Base-by-base conservation (phyloP, 2,113 vertebrate genomes). In the Hippocampus barbouri region DNA sequence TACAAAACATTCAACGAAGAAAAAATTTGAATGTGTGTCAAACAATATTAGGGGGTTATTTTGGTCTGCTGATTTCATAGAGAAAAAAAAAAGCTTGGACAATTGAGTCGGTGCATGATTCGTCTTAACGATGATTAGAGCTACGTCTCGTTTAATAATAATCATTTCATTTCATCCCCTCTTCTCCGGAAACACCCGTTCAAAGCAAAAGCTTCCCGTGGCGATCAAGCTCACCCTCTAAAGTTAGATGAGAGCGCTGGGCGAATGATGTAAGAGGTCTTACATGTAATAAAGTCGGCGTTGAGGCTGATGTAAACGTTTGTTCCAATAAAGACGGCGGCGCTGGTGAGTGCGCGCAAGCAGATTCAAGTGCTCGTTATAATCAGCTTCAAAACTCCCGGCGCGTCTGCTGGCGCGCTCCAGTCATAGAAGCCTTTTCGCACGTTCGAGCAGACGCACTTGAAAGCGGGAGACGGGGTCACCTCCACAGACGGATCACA, bases 301-400 rank as follows among this genome's bases (percentile, higher is more conserved):
- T 15, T 60, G 80, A 71, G 74, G 86, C 86, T 91, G 89, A 89
- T 91, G 89, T 85, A 87, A 91, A 89, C 79, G 86, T 87, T 89
- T 87, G 87, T 89, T 89, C 86, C 79, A 89, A 90, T 90, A 86
- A 88, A 87, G 86, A 87, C 65, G 75, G 69, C 61, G 59, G 78
- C 71, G 83, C 81, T 78, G 78, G 71, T 72, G 83, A 79, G 72
- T 70, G 81, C 70, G 85, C 69, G 78, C 74, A 75, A 83, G 87
- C 79, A 83, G 79, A 88, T 89, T 80, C 85, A 89, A 86, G 85
- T 88, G 89, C 88, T 89, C 69, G 85, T 89, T 88, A 86, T 82
- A 88, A 89, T 89, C 85, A 88, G 78, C 75, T 85, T 89, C 89
- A 89, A 86, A 38, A 61, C 27, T 34, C 79, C 73, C 41, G 69